Evolutionary conservation across 2,113 vertebrate genomes (phyloP).

Genomic region (Pelobates fuscus): DNA sequence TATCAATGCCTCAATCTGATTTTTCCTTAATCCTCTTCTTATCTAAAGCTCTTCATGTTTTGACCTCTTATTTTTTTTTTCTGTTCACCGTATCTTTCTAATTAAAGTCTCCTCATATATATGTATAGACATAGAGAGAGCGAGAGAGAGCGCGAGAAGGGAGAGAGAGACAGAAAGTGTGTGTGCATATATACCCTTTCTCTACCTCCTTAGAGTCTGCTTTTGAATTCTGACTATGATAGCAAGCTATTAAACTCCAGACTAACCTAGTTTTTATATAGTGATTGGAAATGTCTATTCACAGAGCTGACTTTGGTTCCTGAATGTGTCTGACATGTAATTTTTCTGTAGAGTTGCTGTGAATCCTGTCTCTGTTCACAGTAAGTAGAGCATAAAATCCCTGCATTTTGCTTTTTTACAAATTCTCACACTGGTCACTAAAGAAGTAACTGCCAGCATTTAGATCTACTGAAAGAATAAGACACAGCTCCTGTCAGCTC

Average conservation of each 20-base stretch:
- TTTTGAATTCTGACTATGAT: too few species aligned
- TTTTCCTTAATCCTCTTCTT: too few species aligned
- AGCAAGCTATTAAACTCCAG: conserved; percentile 7
- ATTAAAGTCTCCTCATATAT: too few species aligned
- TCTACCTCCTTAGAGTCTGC: too few species aligned
- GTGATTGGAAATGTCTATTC: conserved; percentile 18
- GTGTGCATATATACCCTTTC: too few species aligned
- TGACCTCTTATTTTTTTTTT: not conserved
- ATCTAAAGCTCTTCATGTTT: not conserved
- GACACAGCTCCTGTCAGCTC: too few species aligned
- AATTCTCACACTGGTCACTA: conserved; percentile 9
- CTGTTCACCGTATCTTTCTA: too few species aligned
- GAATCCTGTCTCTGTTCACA: conserved; percentile 14
- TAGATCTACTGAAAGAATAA: not conserved
- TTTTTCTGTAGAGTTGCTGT: conserved; percentile 3
- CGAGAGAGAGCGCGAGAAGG: too few species aligned
- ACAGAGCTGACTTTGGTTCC: conserved; percentile 7
- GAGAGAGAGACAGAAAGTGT: too few species aligned
- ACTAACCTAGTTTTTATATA: conserved; percentile 30
- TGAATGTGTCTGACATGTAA: conserved; percentile 34
- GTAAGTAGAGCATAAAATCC: conserved; percentile 36
- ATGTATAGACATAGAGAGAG: too few species aligned
- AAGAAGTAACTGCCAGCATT: conserved; percentile 1
- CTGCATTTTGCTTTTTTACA: conserved; percentile 1
- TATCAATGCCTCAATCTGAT: too few species aligned